Evolutionary conservation across 2,888 invertebrate genomes (phyloP).

Genomic region (Sisyra nigra): DNA sequence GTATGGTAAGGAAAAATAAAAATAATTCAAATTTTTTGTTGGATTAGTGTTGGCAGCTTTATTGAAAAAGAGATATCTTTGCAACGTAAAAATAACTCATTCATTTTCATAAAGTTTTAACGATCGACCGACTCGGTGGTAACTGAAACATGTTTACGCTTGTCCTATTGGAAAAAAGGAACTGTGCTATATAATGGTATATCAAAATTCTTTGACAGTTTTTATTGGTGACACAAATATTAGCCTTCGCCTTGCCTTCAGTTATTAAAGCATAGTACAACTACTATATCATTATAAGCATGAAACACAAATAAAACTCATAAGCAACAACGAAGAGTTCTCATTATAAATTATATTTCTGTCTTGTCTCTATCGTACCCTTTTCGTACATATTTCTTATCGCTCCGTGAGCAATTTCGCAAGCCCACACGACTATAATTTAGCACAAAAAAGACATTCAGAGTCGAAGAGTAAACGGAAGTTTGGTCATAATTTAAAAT

Average conservation of each 20-base stretch:
- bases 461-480: slow-evolving; percentile 9
- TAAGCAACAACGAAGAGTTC: slow-evolving; percentile 3
- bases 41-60: too few species aligned
- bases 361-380: slow-evolving; percentile 2
- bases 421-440: slow-evolving; percentile 3
- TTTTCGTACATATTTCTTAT: slow-evolving; percentile 3
- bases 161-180: slow-evolving; percentile 1
- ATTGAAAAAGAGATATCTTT: too few species aligned
- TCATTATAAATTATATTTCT: slow-evolving; percentile 5
- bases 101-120: too few species aligned
- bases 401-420: slow-evolving; percentile 1
- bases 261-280: neutral
- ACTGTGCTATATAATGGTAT: neutral
- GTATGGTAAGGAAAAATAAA: too few species aligned
- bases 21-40: too few species aligned
- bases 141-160: too few species aligned
- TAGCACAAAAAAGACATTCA: slow-evolving; percentile 8
- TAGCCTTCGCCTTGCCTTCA: slow-evolving; percentile 2
- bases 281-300: neutral
- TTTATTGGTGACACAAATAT: slow-evolving; percentile 3
- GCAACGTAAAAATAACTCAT: too few species aligned
- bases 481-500: slow-evolving; percentile 10
- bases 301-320: neutral
- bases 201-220: slow-evolving; percentile 4
- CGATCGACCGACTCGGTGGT: too few species aligned